Base-by-base conservation (phyloP, 2,888 invertebrate species). In the Xestia ashworthii region DNA sequence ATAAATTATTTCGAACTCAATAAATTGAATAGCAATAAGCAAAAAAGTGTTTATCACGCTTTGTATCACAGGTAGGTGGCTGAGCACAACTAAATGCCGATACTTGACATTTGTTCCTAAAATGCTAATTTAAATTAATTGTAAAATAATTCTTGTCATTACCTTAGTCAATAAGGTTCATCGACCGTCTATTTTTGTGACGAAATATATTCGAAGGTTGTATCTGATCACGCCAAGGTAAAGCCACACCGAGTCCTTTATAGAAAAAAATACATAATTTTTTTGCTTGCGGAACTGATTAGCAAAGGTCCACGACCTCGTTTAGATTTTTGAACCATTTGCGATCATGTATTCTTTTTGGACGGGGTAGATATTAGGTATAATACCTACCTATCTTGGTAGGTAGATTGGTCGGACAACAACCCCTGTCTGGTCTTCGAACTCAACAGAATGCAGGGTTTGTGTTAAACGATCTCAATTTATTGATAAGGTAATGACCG, bases 121-220 rank as follows among this genome's bases (percentile, higher is more conserved):
- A 86, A 80, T 87, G 75, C 82, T 85, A 85, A 85, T 79, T 77
- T 82, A 85, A 87, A 87, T 86, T 88, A 87, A 88, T 88, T 88
- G 88, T 83, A 88, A 90, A 86, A 88, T 88, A 89, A 90, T 85
- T 83, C 84, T 83, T 70, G 76, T 78, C 82, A 82, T 82, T 79
- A 84, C 77, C 62, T 75, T 89, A 89, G 90, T 90, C 91, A 91
- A 87, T 88, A 85, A 85, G 91, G 95, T 92, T 95, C 94, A 93
- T 85, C 88, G 96, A 93, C 94, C 96, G 91, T 89, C 87, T 73
- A 83, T 84, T 90, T 91, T 91, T 88, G 91, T 94, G 93, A 94
- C 93, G 94, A 94, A 94, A 94, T 93, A 93, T 89, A 86, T 85
- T 82, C 91, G 94, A 95, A 95, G 95, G 95, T 95, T 94, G 93